Evolutionary conservation across 2,113 vertebrate genomes (phyloP), one percentile per base, ranked within the genome.

Genomic region (Thamnophis sirtalis): DNA sequence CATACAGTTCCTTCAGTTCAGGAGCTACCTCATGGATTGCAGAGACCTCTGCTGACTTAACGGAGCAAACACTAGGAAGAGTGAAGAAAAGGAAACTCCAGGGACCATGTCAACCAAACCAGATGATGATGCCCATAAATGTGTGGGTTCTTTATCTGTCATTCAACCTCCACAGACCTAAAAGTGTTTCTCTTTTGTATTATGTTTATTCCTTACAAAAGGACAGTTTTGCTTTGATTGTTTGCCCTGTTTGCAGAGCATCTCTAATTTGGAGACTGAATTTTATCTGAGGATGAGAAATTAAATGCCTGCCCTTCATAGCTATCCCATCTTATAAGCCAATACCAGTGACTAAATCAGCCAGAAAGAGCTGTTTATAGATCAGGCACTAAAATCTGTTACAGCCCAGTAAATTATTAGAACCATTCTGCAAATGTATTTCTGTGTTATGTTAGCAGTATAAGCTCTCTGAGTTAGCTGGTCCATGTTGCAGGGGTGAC

Each of bases 41-140:
- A 95, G 96, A 92, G 94, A 95, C 96, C 95, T 93, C 96, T 96
- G 95, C 93, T 73, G 94, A 94, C 90, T 60, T 55, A 38, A 19
- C 9, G 43, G 4, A 9, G 87, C 73, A 92, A 89, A 55, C 15
- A 54, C 48, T 22, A n/a, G 54, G 54, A 33, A 49, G 5, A 24
- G 50, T 21, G 10, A 3, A 5, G 8, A 26, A 84, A n/a, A n/a
- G 50, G n/a, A 38, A 91, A 50, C 17, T 80, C 33, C 33, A 58
- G 26, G 22, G 58, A 85, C 8, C 17, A 1, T 24, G 24, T 43
- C 1, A n/a, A 33, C n/a, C 38, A 60, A 54, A 15, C 26, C 48
- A 86, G 84, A 38, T 4, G 19, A 33, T 87, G n/a, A 33, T 87
- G n/a, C 28, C 10, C 3, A 13, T 51, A 19, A 60, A 60, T 9